Conservation (phyloP, 2,888 invertebrate genomes). For the Mythimna pallens region DNA sequence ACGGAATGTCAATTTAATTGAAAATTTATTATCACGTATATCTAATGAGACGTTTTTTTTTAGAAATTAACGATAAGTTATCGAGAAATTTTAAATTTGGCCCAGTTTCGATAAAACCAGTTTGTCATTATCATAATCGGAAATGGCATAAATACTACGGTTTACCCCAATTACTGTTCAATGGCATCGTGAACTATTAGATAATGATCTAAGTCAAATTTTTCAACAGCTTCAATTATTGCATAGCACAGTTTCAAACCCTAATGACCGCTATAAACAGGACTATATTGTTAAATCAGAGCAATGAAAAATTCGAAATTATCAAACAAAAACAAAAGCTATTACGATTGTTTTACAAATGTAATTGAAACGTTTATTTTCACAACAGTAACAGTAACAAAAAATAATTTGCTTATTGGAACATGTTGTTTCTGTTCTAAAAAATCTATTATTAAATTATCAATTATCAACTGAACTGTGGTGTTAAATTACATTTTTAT, state of each 20-base stretch:
- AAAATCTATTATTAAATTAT: background rate
- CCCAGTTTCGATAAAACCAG: conserved; percentile 6
- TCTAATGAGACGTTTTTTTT: no score
- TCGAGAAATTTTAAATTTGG: background rate
- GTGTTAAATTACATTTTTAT: conserved; percentile 1
- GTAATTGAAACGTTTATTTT: background rate
- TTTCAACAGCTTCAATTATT: background rate
- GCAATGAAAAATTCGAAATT: background rate
- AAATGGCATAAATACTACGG: background rate
- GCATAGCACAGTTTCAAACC: background rate
- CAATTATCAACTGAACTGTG: background rate
- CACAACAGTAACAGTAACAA: background rate
- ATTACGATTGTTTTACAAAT: background rate
- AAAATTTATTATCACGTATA: background rate
- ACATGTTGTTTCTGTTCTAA: background rate
- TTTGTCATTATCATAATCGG: conserved; percentile 4
- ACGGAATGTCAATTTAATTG: no score
- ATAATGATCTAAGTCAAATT: background rate
- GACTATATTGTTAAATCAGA: background rate
- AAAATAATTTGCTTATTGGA: background rate
- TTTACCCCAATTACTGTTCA: background rate
- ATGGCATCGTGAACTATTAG: background rate
- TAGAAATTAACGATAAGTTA: background rate
- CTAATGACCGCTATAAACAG: background rate
- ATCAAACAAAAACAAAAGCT: background rate